These are phyloP conservation scores for Drosophila kanekoi DNA, from an alignment of 2,888 invertebrate genomes.

Conservation along the genomic window DNA sequence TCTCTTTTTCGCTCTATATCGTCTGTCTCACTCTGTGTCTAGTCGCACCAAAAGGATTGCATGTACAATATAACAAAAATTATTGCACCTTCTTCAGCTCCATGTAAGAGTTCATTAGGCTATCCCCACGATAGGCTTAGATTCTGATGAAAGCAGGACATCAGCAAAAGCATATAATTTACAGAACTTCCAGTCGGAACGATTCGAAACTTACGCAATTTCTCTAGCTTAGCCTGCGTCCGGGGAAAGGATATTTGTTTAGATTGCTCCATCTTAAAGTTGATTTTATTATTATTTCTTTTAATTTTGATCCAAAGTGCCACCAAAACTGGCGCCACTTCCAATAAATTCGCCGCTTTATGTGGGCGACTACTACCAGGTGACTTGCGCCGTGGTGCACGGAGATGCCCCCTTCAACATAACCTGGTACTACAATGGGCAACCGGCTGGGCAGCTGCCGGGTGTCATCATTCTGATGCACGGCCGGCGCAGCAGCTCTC, in stretches of 20 bases:
- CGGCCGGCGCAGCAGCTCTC: conserved; percentile 87
- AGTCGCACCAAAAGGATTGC: conserved; percentile 53
- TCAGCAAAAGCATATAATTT: no score
- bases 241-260: not conserved
- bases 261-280: conserved; percentile 22
- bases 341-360: conserved; percentile 88
- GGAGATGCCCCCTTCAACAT: conserved; percentile 93
- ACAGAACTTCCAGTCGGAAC: no score
- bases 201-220: no score
- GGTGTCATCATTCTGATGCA: conserved; percentile 84
- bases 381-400: conserved; percentile 89
- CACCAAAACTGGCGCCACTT: conserved; percentile 88
- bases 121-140: not conserved
- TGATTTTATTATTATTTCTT: conserved; percentile 30
- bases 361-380: conserved; percentile 88
- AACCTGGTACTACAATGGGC: conserved; percentile 89
- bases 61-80: conserved; percentile 49
- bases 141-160: not conserved
- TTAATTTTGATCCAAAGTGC: conserved; percentile 85
- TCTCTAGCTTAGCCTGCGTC: not conserved
- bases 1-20: conserved; percentile 5
- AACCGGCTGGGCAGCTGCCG: conserved; percentile 71
- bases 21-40: conserved; percentile 25
- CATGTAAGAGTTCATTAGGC: not conserved
- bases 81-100: conserved; percentile 12